Conservation (phyloP, 2,113 vertebrate species). For the Stigmatopora nigra region DNA sequence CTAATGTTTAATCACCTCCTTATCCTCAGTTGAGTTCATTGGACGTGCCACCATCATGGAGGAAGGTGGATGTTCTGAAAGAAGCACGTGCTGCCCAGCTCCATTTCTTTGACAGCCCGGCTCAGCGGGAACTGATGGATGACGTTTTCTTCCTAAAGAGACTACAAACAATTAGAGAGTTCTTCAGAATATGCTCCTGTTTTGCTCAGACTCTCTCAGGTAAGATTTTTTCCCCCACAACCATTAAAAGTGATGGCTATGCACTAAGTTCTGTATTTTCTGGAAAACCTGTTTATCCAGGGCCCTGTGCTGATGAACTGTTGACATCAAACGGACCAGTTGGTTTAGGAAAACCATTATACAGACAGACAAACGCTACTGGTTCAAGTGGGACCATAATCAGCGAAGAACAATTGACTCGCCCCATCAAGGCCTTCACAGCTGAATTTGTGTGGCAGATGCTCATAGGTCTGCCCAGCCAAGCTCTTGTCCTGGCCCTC, state of each 20-base stretch:
- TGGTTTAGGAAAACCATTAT: conserved; percentile 79
- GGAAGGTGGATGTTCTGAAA: conserved; percentile 89
- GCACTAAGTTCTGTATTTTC: not conserved
- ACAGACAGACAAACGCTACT: conserved; percentile 68
- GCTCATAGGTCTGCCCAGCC: conserved; percentile 91
- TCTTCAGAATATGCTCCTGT: conserved; percentile 88
- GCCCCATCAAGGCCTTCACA: conserved; percentile 94
- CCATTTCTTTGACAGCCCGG: conserved; percentile 83
- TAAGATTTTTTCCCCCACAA: conserved; percentile 45
- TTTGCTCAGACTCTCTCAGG: conserved; percentile 92
- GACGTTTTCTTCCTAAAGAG: conserved; percentile 96
- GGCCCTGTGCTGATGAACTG: conserved; percentile 72
- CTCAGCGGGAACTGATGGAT: conserved; percentile 83
- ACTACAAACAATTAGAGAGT: conserved; percentile 91
- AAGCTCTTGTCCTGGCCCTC: conserved; percentile 84
- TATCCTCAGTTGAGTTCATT: conserved; percentile 80
- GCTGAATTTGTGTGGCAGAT: conserved; percentile 94
- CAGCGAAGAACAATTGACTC: conserved; percentile 94
- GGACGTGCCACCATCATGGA: conserved; percentile 89
- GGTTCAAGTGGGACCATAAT: conserved; percentile 66
- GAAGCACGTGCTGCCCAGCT: conserved; percentile 87
- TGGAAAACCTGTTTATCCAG: not conserved
- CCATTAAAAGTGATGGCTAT: too few relatives aligned
- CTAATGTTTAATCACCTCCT: accelerated
- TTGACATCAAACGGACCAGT: conserved; percentile 83